These are phyloP conservation scores for Nyctibius grandis DNA, from an alignment of 2,797 vertebrate species.

Conservation along the genomic window DNA sequence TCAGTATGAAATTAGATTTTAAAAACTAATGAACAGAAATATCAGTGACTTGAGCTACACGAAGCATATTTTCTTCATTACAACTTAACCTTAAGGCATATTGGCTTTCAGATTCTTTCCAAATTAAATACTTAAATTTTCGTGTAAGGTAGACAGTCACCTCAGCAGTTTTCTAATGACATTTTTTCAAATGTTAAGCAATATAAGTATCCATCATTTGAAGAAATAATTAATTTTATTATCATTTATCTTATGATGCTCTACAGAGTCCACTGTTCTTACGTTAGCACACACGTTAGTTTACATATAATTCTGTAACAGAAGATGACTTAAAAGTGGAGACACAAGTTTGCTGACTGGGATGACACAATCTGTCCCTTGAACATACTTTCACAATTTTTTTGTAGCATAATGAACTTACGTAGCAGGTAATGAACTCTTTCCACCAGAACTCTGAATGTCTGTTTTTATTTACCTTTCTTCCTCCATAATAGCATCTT, in stretches of 20 bases:
- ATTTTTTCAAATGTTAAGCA: background rate
- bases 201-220: background rate
- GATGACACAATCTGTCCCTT: background rate
- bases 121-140: background rate
- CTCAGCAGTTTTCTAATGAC: background rate
- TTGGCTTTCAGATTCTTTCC: background rate
- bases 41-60: background rate
- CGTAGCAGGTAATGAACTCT: background rate
- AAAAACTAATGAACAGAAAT: background rate
- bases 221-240: background rate
- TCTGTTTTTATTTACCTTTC: constrained; percentile 75
- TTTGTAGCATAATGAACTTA: background rate
- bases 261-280: background rate
- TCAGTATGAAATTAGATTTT: background rate
- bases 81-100: background rate
- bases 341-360: background rate
- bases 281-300: background rate
- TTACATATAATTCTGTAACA: background rate
- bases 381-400: background rate
- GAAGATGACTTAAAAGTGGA: background rate
- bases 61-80: background rate
- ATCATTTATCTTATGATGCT: background rate
- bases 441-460: background rate
- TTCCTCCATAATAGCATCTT: constrained; percentile 73
- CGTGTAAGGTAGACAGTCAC: background rate